These are phyloP conservation scores for Drosophila trapezifrons DNA, from an alignment of 1,140 invertebrate species.

Conservation along the genomic window DNA sequence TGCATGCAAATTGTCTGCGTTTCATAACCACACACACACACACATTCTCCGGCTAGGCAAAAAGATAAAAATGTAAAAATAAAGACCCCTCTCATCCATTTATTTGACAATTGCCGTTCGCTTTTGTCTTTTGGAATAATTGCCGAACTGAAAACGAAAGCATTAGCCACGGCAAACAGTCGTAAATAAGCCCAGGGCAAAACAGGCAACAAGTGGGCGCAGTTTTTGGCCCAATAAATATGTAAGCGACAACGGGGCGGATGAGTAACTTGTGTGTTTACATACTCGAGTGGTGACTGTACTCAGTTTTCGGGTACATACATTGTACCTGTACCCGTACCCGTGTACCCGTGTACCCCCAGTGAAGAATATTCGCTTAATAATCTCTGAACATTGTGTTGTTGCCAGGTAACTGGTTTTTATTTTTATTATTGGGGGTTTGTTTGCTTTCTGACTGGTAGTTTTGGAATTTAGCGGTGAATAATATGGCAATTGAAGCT, in stretches of 20 bases:
- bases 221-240: constrained; percentile 45
- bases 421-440: constrained; percentile 8
- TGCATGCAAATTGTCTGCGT: constrained; percentile 59
- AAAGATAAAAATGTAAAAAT: background rate
- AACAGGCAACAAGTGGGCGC: constrained; percentile 38
- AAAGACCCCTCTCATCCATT: constrained; percentile 20
- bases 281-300: constrained; percentile 40
- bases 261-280: constrained; percentile 40
- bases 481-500: constrained; percentile 26
- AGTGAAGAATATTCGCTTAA: constrained; percentile 25
- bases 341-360: constrained; percentile 9
- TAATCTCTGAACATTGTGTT: constrained; percentile 18
- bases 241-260: constrained; percentile 10
- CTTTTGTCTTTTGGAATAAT: constrained; percentile 39
- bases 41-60: background rate
- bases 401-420: constrained; percentile 34
- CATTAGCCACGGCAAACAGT: constrained; percentile 31
- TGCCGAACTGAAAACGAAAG: constrained; percentile 45
- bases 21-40: constrained; percentile 36
- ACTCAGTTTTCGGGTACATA: constrained; percentile 16
- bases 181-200: constrained; percentile 29
- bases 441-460: constrained; percentile 29
- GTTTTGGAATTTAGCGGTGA: constrained; percentile 37
- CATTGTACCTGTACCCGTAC: background rate
- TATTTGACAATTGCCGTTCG: constrained; percentile 34